Base-by-base conservation (phyloP, 2,113 vertebrate genomes). In the Machaerirhynchus nigripectus region DNA sequence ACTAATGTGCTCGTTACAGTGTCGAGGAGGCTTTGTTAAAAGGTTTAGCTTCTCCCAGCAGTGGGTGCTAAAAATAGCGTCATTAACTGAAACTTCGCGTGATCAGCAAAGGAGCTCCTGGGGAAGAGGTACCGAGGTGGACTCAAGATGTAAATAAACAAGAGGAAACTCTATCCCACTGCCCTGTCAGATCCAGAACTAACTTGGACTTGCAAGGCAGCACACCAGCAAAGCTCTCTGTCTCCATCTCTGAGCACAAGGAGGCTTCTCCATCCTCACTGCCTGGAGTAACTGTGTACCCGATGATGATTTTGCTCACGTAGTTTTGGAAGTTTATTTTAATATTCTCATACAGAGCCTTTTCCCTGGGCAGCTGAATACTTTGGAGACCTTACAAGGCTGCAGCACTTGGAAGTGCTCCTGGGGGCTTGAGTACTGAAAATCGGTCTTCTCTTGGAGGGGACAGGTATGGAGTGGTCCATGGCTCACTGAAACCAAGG, bases 41-140 rank as follows among this genome's bases (percentile, higher is more conserved):
- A 95, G 44, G 35, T 84, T 93, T 70, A 59, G 55, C 50, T 96
- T 95, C 93, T 84, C 46, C 67, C 70, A 44, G 84, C 80, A 73
- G 49, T 30, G 60, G 50, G 30, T 64, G 67, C 67, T 93, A 90
- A 95, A 96, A 86, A 96, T 91, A 92, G 47, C 3, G 20, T 87
- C n/a, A 68, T 96, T 88, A 94, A 56, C 40, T 65, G 80, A 82
- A 87, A 74, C 37, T 67, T 75, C 42, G 9, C 21, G 40, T 56
- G 53, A 79, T 84, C 83, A 90, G 79, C 85, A 91, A 39, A 69
- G 59, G 78, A 83, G 28, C 63, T 92, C 42, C 49, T 69, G 55
- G 55, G 75, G 50, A 80, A 74, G 59, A 73, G 55, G 52, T 82
- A 28, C 31, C 4, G 46, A 63, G 64, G n/a, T 53, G 56, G 53